Evolutionary conservation across 2,113 vertebrate species (phyloP).

Genomic region (Heptranchias perlo): DNA sequence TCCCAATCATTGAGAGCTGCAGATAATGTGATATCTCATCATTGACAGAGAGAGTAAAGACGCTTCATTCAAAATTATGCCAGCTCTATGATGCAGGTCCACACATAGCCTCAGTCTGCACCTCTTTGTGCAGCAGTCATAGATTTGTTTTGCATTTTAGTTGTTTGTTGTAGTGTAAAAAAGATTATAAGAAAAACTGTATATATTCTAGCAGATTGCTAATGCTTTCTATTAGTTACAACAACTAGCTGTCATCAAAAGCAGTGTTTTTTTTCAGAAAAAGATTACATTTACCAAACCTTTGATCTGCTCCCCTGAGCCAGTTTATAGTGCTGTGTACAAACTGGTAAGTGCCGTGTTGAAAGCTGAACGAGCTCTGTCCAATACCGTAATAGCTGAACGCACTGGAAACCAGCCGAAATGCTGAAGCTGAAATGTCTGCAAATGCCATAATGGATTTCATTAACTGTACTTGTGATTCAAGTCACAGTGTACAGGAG

Average conservation of each 20-base stretch:
- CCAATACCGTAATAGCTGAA: constrained; percentile 1
- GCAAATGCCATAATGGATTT: constrained; percentile 1
- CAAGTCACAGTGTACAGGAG: constrained; percentile 4
- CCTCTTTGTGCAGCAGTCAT: not conserved
- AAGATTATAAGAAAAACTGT: not conserved
- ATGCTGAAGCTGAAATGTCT: not conserved
- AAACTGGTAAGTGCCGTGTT: not conserved
- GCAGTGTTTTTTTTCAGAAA: not conserved
- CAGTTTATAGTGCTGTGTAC: not conserved
- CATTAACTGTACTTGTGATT: constrained; percentile 10
- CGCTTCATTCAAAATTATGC: not conserved
- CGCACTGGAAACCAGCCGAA: not conserved
- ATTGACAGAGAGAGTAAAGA: not conserved
- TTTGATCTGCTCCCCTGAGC: not conserved
- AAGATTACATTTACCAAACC: not conserved
- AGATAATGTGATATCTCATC: not conserved
- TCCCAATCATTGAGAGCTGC: not conserved
- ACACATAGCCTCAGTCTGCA: not conserved
- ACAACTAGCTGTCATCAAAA: not conserved
- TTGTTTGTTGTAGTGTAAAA: not conserved
- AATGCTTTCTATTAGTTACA: not conserved
- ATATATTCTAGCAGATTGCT: not conserved
- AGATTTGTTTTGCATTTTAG: not conserved
- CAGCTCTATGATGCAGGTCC: not conserved
- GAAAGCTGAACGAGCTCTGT: not conserved